Evolutionary conservation across 2,113 vertebrate genomes (phyloP), one percentile per base, ranked within the genome.

Genomic region (Callocephalon fimbriatum): DNA sequence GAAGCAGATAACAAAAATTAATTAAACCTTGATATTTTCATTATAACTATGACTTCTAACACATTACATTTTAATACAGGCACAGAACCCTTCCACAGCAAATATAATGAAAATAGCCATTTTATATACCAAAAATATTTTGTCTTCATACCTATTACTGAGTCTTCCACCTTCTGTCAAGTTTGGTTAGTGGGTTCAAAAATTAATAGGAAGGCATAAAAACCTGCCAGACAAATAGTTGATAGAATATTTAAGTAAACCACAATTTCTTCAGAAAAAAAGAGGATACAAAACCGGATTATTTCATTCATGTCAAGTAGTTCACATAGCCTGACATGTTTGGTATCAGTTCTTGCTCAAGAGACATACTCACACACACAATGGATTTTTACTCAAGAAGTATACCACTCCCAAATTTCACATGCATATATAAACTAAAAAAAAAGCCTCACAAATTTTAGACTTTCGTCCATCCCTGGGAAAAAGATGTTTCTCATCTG

Each of bases 401-500:
- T 11, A 10, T 51, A 82, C 3, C 14, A 54, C 15, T 89, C 29
- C 31, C 38, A 79, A 51, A 50, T 73, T 80, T 77, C 26, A 35
- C 26, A 73, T n/a, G 32, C 44, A 71, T 37, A 74, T n/a, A 20
- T 45, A 86, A 67, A 75, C 16, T 35, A 18, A 88, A 94, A 86
- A 88, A 59, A 58, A 86, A 63, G 11, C 56, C 32, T 86, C 61
- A 44, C 20, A 61, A 72, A 63, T 62, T 62, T 83, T 63, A 66
- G 32, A 80, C 37, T 73, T 67, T 45, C n/a, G 68, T 74, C 61
- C 61, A 91, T 79, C 42, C 37, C 32, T 59, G 25, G n/a, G 38
- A 95, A 86, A 80, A 72, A 81, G 79, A 78, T 80, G 65, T 56
- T 88, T 93, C n/a, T 83, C 45, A 32, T 91, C 87, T 75, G 48